Percentiles rank a stretch among this genome's conserved stretches.
Conservation (phyloP, 2,888 invertebrate genomes). For the Odontothrips loti region DNA sequence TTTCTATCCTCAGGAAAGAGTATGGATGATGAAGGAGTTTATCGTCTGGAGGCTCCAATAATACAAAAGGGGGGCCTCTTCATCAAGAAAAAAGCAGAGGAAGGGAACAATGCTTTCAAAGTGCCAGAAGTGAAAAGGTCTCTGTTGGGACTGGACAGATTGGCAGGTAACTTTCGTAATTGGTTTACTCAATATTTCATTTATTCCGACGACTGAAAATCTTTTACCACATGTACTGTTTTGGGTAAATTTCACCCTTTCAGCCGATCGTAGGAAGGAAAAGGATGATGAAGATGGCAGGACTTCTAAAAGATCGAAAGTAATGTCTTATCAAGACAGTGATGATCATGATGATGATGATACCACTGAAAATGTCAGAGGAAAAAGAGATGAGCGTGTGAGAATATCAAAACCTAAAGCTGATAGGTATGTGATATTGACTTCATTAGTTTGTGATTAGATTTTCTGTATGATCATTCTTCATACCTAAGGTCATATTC, state of each 20-base stretch:
- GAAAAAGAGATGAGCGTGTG: slow-evolving; percentile 30
- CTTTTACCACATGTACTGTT: not conserved
- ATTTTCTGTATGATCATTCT: no score
- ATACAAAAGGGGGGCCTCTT: slow-evolving; percentile 65
- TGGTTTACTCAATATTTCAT: not conserved
- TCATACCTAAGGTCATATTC: not conserved
- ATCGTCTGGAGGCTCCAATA: slow-evolving; percentile 67
- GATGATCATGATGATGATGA: slow-evolving; percentile 48
- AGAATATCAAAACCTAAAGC: slow-evolving; percentile 32
- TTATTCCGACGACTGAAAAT: not conserved
- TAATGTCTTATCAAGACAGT: slow-evolving; percentile 58
- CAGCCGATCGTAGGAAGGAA: slow-evolving; percentile 45
- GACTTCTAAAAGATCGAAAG: slow-evolving; percentile 40
- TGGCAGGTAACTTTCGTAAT: slow-evolving; percentile 59
- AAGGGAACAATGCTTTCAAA: slow-evolving; percentile 54
- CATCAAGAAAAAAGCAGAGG: slow-evolving; percentile 63
- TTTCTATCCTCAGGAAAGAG: not conserved
- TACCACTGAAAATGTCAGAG: slow-evolving; percentile 43
- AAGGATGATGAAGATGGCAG: slow-evolving; percentile 42
- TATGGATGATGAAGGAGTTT: slow-evolving; percentile 53
- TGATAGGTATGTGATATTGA: slow-evolving; percentile 40
- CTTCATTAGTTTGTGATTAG: slow-evolving; percentile 28
- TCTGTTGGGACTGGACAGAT: slow-evolving; percentile 74
- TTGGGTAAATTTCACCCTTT: slow-evolving; percentile 30
- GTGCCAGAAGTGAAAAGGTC: slow-evolving; percentile 64